These are phyloP conservation scores for Pelagia noctiluca DNA, from an alignment of 30 jellyfish, hydroid and myxozoan species.

Conservation along the genomic window DNA sequence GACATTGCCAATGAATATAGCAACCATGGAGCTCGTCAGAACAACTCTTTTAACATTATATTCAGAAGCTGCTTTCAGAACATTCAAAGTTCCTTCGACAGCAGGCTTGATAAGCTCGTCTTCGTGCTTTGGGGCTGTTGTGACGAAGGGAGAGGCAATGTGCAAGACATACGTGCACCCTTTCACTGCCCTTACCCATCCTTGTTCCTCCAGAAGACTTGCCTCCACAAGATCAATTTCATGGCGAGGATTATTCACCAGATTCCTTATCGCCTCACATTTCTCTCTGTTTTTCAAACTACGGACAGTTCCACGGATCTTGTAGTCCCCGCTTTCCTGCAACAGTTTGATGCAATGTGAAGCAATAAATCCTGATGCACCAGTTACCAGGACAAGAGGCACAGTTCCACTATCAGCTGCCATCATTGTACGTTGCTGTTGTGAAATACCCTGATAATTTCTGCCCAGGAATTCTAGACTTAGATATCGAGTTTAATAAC, in stretches of 20 bases:
- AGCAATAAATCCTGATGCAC: conserved; percentile 63
- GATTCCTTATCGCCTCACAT: conserved; percentile 35
- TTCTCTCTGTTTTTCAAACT: conserved; percentile 45
- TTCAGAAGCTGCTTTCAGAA: conserved; percentile 49
- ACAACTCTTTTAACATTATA: conserved; percentile 62
- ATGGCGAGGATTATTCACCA: conserved; percentile 24
- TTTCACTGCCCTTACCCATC: conserved; percentile 60
- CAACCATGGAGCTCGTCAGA: conserved; percentile 59
- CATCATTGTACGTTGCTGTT: too few relatives aligned
- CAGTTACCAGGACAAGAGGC: conserved; percentile 68
- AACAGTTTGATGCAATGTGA: conserved; percentile 52
- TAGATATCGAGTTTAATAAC: too few relatives aligned
- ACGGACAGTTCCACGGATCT: conserved; percentile 56
- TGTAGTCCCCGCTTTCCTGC: conserved; percentile 56
- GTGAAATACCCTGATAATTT: too few relatives aligned
- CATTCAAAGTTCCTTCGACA: conserved; percentile 63
- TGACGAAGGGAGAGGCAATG: conserved; percentile 53
- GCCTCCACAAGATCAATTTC: conserved; percentile 67
- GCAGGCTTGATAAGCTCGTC: conserved; percentile 65
- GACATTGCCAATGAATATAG: conserved; percentile 35
- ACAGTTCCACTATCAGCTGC: too few relatives aligned
- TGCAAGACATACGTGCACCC: conserved; percentile 71
- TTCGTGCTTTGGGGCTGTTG: conserved; percentile 38
- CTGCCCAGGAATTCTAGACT: too few relatives aligned
- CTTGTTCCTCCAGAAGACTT: conserved; percentile 42